Evolutionary conservation across 1,140 invertebrate genomes (phyloP).

Genomic region (Pachyrhynchus sulphureomaculatus): DNA sequence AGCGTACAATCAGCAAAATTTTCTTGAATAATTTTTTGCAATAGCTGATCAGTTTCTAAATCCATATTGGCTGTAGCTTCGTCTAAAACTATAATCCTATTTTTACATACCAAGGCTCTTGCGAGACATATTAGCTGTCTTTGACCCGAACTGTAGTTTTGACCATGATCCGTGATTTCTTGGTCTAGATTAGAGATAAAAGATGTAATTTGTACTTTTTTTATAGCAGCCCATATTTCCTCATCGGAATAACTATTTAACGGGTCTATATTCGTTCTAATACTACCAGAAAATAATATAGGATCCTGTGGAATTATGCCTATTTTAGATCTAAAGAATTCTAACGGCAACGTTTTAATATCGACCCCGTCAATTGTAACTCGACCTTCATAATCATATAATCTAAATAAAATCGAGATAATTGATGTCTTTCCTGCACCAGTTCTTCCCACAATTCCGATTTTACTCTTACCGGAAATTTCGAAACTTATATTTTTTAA

Average conservation of each 20-base stretch:
- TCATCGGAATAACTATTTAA: slow-evolving; percentile 55
- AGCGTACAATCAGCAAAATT: slow-evolving; percentile 81
- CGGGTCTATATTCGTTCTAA: slow-evolving; percentile 62
- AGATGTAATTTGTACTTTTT: slow-evolving; percentile 46
- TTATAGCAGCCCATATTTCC: slow-evolving; percentile 44
- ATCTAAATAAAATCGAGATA: slow-evolving; percentile 69
- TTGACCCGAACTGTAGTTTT: slow-evolving; percentile 76
- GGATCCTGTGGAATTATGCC: slow-evolving; percentile 68
- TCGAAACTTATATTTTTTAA: slow-evolving; percentile 64
- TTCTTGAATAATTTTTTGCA: slow-evolving; percentile 65
- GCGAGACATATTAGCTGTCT: slow-evolving; percentile 78
- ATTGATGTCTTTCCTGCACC: slow-evolving; percentile 75
- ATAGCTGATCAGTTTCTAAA: slow-evolving; percentile 68
- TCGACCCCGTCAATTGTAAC: slow-evolving; percentile 69
- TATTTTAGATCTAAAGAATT: slow-evolving; percentile 58
- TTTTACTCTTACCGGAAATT: slow-evolving; percentile 64
- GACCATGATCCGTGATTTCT: slow-evolving; percentile 63
- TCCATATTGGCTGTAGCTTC: slow-evolving; percentile 72
- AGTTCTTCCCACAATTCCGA: slow-evolving; percentile 45
- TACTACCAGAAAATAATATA: slow-evolving; percentile 60
- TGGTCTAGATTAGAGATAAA: slow-evolving; percentile 35
- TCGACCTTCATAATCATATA: slow-evolving; percentile 61
- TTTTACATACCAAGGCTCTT: slow-evolving; percentile 70
- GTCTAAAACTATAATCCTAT: slow-evolving; percentile 77
- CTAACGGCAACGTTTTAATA: slow-evolving; percentile 61